Conservation (phyloP, 1,140 invertebrate genomes). For the Bombus superbus region DNA sequence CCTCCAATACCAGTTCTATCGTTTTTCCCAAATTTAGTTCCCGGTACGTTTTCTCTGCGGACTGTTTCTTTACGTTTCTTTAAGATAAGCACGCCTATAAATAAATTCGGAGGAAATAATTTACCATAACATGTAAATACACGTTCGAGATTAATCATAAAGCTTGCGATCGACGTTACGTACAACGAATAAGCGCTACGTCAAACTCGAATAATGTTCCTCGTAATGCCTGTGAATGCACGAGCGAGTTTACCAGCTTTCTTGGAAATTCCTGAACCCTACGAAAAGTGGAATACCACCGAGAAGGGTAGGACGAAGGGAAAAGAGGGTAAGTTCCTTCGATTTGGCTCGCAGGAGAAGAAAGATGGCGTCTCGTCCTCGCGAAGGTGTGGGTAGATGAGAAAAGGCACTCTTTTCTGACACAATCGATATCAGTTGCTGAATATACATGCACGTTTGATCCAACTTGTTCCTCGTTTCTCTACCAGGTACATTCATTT, state of each 20-base stretch:
- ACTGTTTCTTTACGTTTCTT: too few species aligned
- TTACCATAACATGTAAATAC: too few species aligned
- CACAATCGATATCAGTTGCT: constrained; percentile 67
- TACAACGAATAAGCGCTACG: neutral
- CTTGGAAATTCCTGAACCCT: neutral
- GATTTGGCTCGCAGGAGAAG: constrained; percentile 43
- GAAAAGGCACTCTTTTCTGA: constrained; percentile 44
- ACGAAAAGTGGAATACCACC: neutral
- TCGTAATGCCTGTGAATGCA: neutral
- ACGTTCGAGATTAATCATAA: too few species aligned
- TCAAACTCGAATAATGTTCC: neutral
- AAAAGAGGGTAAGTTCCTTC: constrained; percentile 40
- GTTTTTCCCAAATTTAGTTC: too few species aligned
- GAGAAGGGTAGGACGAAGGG: constrained; percentile 13
- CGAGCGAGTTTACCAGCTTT: too few species aligned
- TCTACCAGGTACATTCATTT: too few species aligned
- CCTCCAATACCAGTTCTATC: too few species aligned
- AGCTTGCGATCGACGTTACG: too few species aligned
- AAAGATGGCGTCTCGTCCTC: constrained; percentile 66
- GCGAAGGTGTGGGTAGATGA: constrained; percentile 53
- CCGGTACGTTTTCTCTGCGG: too few species aligned
- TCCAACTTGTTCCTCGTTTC: constrained; percentile 33
- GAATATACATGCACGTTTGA: constrained; percentile 13
- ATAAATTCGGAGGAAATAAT: too few species aligned
- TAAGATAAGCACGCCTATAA: too few species aligned